Conservation (phyloP, 2,797 vertebrate species). For the Cygnus olor region DNA sequence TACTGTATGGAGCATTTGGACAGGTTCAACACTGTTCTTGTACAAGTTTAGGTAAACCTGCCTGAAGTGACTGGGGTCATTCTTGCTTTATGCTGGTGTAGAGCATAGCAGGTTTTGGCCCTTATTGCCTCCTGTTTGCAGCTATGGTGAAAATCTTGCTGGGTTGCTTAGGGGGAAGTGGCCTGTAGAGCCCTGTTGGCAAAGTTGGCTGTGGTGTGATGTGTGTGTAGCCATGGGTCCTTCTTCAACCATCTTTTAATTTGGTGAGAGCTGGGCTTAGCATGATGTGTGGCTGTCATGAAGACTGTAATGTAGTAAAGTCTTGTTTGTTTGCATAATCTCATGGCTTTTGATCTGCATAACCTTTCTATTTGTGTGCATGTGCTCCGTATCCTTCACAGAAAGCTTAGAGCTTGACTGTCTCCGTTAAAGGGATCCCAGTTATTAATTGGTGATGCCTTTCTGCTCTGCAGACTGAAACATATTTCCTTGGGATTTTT, state of each 20-base stretch:
- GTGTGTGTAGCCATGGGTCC: neutral
- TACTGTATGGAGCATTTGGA: neutral
- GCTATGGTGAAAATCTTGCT: neutral
- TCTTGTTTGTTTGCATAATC: slow-evolving; percentile 50
- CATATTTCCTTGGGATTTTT: neutral
- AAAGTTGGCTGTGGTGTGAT: neutral
- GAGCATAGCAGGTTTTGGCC: neutral
- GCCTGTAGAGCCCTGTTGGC: neutral
- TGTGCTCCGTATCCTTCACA: neutral
- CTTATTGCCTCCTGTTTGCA: neutral
- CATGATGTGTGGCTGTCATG: neutral
- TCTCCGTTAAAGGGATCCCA: slow-evolving; percentile 1
- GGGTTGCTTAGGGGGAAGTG: neutral
- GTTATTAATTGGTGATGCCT: slow-evolving; percentile 29
- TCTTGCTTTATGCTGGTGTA: neutral
- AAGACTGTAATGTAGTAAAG: neutral
- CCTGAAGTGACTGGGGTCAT: neutral
- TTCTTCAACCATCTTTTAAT: neutral
- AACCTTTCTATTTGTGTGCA: neutral
- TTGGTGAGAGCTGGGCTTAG: neutral
- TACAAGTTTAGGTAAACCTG: neutral
- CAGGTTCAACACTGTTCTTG: neutral
- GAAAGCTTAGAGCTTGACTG: slow-evolving; percentile 14
- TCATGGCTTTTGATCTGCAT: slow-evolving; percentile 6
- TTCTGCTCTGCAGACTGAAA: slow-evolving; percentile 13